phyloP scores from a whole-genome alignment of 2,888 invertebrate genomes.

The Phania funesta region DNA sequence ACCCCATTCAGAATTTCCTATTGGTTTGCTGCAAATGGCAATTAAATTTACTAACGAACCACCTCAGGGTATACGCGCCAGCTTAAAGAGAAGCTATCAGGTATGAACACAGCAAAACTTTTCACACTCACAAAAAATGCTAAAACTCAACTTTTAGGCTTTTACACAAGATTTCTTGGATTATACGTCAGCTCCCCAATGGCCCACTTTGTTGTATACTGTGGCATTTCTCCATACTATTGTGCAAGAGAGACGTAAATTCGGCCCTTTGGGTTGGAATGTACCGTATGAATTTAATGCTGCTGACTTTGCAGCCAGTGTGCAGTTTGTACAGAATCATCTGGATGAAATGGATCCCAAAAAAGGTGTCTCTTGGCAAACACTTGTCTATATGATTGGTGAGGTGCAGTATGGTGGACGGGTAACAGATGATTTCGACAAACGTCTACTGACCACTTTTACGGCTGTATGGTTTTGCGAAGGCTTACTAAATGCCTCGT shows the following conservation, averaged over 20 bases:
- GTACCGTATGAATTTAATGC: conserved; percentile 96
- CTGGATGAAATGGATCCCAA: conserved; percentile 98
- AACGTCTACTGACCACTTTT: conserved; percentile 94
- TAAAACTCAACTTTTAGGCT: conserved; percentile 69
- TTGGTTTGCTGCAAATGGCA: conserved; percentile 92
- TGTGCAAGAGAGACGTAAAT: conserved; percentile 96
- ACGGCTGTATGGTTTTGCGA: conserved; percentile 98
- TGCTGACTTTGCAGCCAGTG: conserved; percentile 96
- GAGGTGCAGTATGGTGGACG: conserved; percentile 94
- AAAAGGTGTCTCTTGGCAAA: conserved; percentile 98
- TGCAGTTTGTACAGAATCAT: conserved; percentile 98
- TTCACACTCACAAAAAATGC: background rate
- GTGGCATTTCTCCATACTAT: conserved; percentile 97
- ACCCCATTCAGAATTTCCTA: conserved; percentile 95
- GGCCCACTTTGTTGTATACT: conserved; percentile 96
- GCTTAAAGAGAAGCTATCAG: conserved; percentile 96
- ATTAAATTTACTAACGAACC: conserved; percentile 99
- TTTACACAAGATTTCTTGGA: conserved; percentile 92
- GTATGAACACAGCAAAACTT: conserved; percentile 67
- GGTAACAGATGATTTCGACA: conserved; percentile 98
- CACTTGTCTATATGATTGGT: conserved; percentile 98
- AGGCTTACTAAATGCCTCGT: conserved; percentile 90
- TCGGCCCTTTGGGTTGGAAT: conserved; percentile 98
- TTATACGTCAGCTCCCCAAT: conserved; percentile 93
- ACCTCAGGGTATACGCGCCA: conserved; percentile 96